These are phyloP conservation scores for Guaruba guarouba DNA, from an alignment of 2,113 vertebrate genomes.

Conservation along the genomic window DNA sequence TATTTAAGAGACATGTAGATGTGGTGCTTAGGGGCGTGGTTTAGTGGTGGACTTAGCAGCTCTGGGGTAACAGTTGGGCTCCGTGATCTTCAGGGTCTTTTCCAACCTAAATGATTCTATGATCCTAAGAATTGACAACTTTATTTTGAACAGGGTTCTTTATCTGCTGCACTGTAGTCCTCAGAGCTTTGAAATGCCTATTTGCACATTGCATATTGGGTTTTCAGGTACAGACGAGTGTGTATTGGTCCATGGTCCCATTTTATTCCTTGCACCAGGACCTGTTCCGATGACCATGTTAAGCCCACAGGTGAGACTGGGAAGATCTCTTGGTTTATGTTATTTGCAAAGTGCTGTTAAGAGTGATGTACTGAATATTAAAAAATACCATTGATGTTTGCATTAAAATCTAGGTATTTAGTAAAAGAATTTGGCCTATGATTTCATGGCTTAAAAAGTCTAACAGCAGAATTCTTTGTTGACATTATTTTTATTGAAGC, in stretches of 20 bases:
- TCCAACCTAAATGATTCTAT: background rate
- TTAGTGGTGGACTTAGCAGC: background rate
- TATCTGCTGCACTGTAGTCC: background rate
- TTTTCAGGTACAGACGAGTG: background rate
- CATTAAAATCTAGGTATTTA: background rate
- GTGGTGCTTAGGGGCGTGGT: too few species aligned
- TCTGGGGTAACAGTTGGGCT: background rate
- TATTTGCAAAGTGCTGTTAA: background rate
- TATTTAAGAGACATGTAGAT: background rate
- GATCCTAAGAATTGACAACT: background rate
- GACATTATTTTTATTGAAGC: conserved; percentile 80
- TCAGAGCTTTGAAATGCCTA: background rate
- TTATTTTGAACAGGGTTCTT: background rate
- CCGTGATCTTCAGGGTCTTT: background rate
- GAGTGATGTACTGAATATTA: background rate
- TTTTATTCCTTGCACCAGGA: background rate
- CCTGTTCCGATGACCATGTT: background rate
- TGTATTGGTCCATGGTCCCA: fast-evolving
- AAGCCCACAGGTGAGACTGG: background rate
- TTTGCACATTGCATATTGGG: background rate
- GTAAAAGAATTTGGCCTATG: background rate
- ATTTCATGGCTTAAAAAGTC: conserved; percentile 28
- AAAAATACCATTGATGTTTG: background rate
- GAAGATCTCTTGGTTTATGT: background rate
- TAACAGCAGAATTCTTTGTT: conserved; percentile 31